Evolutionary conservation across 2,888 invertebrate species (phyloP), one percentile per base, ranked within the genome.

Genomic region (Apotomis capreana): DNA sequence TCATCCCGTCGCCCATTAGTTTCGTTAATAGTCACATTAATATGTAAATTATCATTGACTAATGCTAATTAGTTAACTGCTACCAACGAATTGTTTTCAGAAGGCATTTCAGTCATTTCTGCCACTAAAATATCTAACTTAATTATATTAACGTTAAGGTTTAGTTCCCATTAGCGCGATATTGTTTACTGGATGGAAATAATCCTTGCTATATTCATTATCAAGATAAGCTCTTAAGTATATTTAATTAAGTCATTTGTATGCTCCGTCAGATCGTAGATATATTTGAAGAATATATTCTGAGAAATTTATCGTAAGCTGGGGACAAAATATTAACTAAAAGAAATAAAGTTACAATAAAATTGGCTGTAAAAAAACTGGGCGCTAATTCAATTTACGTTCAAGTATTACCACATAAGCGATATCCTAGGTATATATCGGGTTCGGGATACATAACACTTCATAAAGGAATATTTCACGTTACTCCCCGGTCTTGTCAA

Each of bases 41-140:
- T 44, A 64, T 58, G 70, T 12, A 44, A 64, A 69, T 69, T 40
- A 9, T 0, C 26, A 9, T 52, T 64, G 13, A 59, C 57, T 64
- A 64, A 46, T 36, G 8, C 64, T 64, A 64, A 64, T 54, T 64
- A 64, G 55, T 55, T 64, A 55, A 37, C 40, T 44, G n/a, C 44
- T 58, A 58, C 44, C 26, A 44, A 57, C 62, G 54, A 9, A 15
- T 9, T 13, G 15, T 26, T 64, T 15, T n/a, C 12, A 44, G 3
- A 44, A 15, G 10, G 6, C 4, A 63, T 40, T 12, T 10, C 4
- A 62, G 44, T 26, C 3, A 40, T 5, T 4, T n/a, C 3, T 49
- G 8, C 3, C 15, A 5, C 6, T 54, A 8, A 12, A 15, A 64
- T 54, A 40, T 64, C 5, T 3, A n/a, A 55, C 26, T 15, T 64